Conservation (phyloP, 1,140 invertebrate species). For the Saccostrea cuccullata region DNA sequence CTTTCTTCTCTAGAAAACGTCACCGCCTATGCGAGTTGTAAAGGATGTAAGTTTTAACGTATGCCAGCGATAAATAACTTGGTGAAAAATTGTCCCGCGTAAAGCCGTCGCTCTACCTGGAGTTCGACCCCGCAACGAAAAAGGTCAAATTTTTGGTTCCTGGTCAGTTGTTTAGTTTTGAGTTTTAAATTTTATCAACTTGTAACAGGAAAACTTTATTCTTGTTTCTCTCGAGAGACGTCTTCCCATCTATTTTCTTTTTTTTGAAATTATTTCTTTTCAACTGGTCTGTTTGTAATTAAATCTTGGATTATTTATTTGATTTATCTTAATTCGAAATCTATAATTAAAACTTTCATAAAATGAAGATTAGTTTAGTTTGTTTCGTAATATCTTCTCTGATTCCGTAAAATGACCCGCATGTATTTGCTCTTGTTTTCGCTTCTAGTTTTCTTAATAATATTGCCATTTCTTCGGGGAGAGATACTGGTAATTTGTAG, state of each 20-base stretch:
- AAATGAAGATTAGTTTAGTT: neutral
- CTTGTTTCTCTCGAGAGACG: neutral
- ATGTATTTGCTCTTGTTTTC: constrained; percentile 5
- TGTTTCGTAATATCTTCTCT: neutral
- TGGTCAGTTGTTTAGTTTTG: neutral
- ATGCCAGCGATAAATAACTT: constrained; percentile 29
- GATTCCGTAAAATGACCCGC: constrained; percentile 17
- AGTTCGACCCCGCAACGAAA: neutral
- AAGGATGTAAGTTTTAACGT: constrained; percentile 8
- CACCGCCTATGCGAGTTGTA: neutral
- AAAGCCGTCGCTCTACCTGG: neutral
- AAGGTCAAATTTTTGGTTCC: constrained; percentile 24
- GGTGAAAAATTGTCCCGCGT: constrained; percentile 19
- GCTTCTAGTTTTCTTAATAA: constrained; percentile 4
- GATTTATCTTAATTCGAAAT: neutral
- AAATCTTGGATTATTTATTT: neutral
- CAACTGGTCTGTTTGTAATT: neutral
- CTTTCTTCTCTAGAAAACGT: constrained; percentile 20
- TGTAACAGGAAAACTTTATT: neutral
- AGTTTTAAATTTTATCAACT: constrained; percentile 2
- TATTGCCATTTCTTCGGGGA: constrained; percentile 19
- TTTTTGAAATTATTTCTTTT: neutral
- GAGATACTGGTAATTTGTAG: constrained; percentile 30
- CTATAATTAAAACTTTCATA: neutral
- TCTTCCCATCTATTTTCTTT: neutral